A percentile compares a stretch with the other conserved stretches of the same genome.
Conservation (phyloP, 2,888 invertebrate species). For the Nomada fucata region DNA sequence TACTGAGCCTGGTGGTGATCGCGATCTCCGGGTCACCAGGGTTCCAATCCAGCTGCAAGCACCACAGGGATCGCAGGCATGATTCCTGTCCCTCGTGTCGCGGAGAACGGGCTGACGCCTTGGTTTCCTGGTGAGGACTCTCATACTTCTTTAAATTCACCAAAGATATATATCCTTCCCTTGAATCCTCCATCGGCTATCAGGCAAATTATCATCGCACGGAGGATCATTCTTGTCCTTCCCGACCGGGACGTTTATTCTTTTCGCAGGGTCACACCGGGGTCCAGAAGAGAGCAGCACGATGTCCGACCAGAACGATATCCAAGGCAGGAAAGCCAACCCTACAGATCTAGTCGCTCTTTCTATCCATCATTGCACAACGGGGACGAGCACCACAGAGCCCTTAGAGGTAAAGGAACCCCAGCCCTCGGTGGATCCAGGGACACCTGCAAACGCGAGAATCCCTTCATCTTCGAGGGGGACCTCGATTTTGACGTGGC, state of each 20-base stretch:
- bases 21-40: constrained; percentile 49
- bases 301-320: neutral
- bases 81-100: constrained; percentile 67
- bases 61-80: constrained; percentile 40
- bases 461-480: constrained; percentile 28
- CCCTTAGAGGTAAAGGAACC: constrained; percentile 35
- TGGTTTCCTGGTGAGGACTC: constrained; percentile 69
- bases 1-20: constrained; percentile 40
- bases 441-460: constrained; percentile 33
- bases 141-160: neutral
- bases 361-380: neutral
- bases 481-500: constrained; percentile 48
- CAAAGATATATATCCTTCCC: too few species aligned
- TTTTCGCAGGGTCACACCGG: constrained; percentile 16
- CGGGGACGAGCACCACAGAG: constrained; percentile 7
- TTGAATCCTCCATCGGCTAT: neutral
- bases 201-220: neutral
- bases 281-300: neutral
- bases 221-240: neutral
- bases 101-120: constrained; percentile 60
- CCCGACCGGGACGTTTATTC: neutral
- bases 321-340: neutral
- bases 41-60: neutral
- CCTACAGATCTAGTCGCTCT: neutral
- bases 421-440: neutral